Evolutionary conservation across 2,113 vertebrate genomes (phyloP), one percentile per base, ranked within the genome.

Genomic region (Lipotes vexillifer): DNA sequence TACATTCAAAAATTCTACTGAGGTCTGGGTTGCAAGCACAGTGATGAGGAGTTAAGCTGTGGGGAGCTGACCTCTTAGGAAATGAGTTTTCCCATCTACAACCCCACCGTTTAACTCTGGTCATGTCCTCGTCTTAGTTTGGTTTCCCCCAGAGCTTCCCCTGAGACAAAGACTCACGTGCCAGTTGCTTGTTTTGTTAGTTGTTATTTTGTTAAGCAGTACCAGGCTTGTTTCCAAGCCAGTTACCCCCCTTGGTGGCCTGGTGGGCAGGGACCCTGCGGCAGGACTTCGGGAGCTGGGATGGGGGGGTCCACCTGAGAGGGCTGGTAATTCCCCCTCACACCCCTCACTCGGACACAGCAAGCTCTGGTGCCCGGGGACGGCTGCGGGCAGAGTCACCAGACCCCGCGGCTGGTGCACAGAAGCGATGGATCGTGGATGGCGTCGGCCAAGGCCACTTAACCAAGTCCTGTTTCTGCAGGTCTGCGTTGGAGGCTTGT

Each of bases 331-430:
- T 6, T 21, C 7, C 25, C 72, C 59, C 29, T 18, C 27, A 41
- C 17, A 38, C 41, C 38, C 21, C 57, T 49, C 52, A 46, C 77
- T 20, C 23, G 8, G 38, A 17, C 55, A 8, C 31, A 29, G 36
- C 55, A 21, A 15, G 17, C 17, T 27, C 52, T 10, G n/a, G 65
- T 59, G 77, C 44, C 1, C 10, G 44, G 65, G 77, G 25, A 13
- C 61, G 6, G 74, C 74, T n/a, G n/a, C 0, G 4, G 77, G 65
- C 38, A 71, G 33, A 61, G 74, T 14, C 14, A 29, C 1, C 0
- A 4, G 49, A n/a, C 18, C 14, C 1, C 1, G 52, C 36, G 11
- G 49, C 49, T 57, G 0, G 15, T 59, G 21, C 29, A 1, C 14
- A n/a, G n/a, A 25, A 25, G 29, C 33, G 18, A 57, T 2, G 21